These are phyloP conservation scores for Xiphophorus maculatus DNA, from an alignment of 2,113 vertebrate genomes.

Conservation along the genomic window DNA sequence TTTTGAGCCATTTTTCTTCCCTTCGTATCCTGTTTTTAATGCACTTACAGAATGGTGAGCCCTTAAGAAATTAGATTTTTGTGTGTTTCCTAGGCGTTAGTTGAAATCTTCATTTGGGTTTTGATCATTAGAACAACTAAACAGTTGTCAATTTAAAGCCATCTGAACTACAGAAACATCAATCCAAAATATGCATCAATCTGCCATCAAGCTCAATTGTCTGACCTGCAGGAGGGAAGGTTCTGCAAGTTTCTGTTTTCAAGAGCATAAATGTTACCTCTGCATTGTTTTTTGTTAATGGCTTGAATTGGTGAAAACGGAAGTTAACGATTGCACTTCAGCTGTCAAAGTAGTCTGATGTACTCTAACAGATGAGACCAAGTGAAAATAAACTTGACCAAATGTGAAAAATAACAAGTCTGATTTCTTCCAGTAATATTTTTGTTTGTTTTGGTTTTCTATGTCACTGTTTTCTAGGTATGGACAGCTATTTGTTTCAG, in stretches of 20 bases:
- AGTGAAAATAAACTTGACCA: slow-evolving; percentile 78
- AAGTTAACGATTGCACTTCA: slow-evolving; percentile 44
- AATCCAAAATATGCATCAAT: neutral
- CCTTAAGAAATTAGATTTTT: slow-evolving; percentile 39
- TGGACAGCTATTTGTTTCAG: too few relatives aligned
- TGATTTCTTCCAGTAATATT: neutral
- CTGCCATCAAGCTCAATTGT: slow-evolving; percentile 28
- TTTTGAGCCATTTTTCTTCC: slow-evolving; percentile 10
- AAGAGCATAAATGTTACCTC: slow-evolving; percentile 51
- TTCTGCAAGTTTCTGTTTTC: slow-evolving; percentile 51
- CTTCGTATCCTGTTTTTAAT: slow-evolving; percentile 60
- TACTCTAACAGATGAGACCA: slow-evolving; percentile 69
- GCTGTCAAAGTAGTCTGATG: slow-evolving; percentile 56
- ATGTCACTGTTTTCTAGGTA: too few relatives aligned
- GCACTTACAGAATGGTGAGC: slow-evolving; percentile 55
- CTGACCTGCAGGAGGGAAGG: slow-evolving; percentile 14
- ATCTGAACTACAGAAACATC: neutral
- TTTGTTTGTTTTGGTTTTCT: too few relatives aligned
- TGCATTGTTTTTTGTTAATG: slow-evolving; percentile 47
- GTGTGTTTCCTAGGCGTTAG: slow-evolving; percentile 32
- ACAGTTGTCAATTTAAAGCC: neutral
- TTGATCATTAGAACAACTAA: neutral
- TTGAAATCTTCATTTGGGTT: slow-evolving; percentile 17
- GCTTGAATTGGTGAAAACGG: slow-evolving; percentile 39
- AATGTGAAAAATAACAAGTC: slow-evolving; percentile 39